A percentile compares a stretch with the other conserved stretches of the same genome.
Evolutionary conservation across 2,888 invertebrate species (phyloP).

Genomic region (Netelia melanura): DNA sequence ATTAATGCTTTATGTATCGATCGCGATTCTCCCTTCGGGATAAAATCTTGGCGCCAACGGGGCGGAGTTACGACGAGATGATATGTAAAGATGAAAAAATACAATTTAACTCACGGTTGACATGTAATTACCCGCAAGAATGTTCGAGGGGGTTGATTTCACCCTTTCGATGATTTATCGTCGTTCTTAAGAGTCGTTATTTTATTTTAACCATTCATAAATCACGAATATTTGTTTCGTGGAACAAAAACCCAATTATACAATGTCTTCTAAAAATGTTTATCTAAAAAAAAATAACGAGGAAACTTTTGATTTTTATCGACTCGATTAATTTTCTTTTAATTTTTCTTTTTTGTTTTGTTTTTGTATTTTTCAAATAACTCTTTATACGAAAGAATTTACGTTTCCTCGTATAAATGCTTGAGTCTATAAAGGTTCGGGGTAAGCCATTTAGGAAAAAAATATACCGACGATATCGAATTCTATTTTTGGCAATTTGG

Average conservation of each 20-base stretch:
- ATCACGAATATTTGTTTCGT: no score
- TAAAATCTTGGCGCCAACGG: slow-evolving; percentile 54
- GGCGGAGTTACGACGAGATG: slow-evolving; percentile 29
- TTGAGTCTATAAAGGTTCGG: not conserved
- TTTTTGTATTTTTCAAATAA: no score
- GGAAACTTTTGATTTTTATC: no score
- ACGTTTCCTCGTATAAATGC: not conserved
- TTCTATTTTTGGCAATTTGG: slow-evolving; percentile 62
- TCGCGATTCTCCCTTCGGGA: slow-evolving; percentile 34
- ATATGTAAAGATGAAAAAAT: not conserved
- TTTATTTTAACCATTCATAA: not conserved
- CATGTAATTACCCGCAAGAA: not conserved
- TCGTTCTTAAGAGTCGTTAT: not conserved
- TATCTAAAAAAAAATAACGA: no score
- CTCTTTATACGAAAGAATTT: no score
- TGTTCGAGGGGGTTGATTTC: not conserved
- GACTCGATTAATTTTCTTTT: no score
- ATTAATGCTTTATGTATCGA: slow-evolving; percentile 55
- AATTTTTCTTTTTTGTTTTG: no score
- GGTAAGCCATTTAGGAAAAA: slow-evolving; percentile 50
- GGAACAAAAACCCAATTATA: no score
- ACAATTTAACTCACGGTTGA: not conserved
- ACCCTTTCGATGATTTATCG: not conserved
- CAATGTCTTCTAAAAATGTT: no score
- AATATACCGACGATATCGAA: slow-evolving; percentile 14